Percentiles rank a stretch among this genome's conserved stretches.
These are phyloP conservation scores for Xenus cinereus DNA, from an alignment of 2,113 vertebrate species.

Conservation along the genomic window DNA sequence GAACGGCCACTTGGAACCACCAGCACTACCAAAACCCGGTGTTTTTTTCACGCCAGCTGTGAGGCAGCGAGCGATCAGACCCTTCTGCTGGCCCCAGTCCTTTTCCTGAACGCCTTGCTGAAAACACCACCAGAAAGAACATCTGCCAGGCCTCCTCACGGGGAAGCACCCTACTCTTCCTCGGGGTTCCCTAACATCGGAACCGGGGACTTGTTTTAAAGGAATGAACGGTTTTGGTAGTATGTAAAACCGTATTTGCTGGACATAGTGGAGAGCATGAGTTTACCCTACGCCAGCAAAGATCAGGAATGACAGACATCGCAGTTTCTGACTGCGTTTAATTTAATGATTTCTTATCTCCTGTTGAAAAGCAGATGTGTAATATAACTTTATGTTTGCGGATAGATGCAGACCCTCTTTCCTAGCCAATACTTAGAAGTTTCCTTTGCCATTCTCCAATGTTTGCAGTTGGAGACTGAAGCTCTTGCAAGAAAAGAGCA, in stretches of 20 bases:
- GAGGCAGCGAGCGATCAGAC: background rate
- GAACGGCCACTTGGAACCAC: background rate
- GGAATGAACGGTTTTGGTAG: background rate
- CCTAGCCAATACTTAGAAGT: background rate
- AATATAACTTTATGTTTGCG: background rate
- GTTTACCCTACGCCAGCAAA: background rate
- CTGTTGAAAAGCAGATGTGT: too few relatives aligned
- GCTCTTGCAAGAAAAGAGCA: background rate
- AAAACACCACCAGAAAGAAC: background rate
- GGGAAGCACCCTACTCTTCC: background rate
- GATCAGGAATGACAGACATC: too few relatives aligned
- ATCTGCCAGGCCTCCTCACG: background rate
- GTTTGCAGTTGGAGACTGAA: background rate
- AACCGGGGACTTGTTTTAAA: background rate
- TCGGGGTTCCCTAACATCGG: background rate
- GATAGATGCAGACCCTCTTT: fast-evolving
- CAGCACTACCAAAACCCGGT: background rate
- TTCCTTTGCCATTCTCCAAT: background rate
- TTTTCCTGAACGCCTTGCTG: background rate
- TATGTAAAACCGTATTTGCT: fast-evolving
- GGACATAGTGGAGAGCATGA: fast-evolving
- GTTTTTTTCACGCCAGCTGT: background rate
- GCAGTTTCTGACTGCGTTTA: background rate
- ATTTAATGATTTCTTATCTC: background rate
- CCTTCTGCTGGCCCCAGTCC: background rate